A percentile compares a stretch with the other conserved stretches of the same genome.
phyloP scores from a whole-genome alignment of 2,888 invertebrate genomes.

The Cheilosia soror region DNA sequence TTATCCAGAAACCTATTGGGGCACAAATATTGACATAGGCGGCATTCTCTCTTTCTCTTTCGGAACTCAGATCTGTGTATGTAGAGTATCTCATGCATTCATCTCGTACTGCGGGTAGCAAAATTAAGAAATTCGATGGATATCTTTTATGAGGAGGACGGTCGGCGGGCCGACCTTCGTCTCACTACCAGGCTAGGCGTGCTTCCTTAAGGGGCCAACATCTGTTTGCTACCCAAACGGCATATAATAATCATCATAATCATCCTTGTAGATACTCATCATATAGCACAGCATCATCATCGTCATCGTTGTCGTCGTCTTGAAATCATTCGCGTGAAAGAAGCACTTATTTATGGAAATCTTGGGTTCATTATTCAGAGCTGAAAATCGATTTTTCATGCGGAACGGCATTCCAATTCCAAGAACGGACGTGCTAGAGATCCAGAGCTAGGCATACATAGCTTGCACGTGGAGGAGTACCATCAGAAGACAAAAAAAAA shows the following conservation, averaged over 20 bases:
- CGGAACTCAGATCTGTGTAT: too few species aligned
- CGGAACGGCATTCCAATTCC: conserved; percentile 41
- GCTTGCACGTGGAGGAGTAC: not conserved
- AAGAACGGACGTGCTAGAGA: not conserved
- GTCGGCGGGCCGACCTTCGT: conserved; percentile 45
- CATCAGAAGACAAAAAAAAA: not conserved
- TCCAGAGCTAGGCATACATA: not conserved
- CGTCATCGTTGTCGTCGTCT: conserved; percentile 23
- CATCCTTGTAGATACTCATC: conserved; percentile 37
- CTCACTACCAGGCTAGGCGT: conserved; percentile 8
- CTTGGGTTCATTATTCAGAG: conserved; percentile 62
- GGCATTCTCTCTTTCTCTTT: conserved; percentile 8
- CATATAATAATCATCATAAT: conserved; percentile 32
- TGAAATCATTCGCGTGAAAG: conserved; percentile 56
- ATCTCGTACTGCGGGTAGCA: conserved; percentile 44
- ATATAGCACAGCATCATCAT: conserved; percentile 10
- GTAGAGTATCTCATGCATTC: conserved; percentile 19
- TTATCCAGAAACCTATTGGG: conserved; percentile 43
- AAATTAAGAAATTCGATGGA: conserved; percentile 68
- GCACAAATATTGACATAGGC: conserved; percentile 69
- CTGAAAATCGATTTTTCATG: conserved; percentile 66
- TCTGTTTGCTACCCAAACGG: conserved; percentile 41
- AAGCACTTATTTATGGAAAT: conserved; percentile 70
- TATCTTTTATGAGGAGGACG: conserved; percentile 44
- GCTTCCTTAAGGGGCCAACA: conserved; percentile 8